These are phyloP conservation scores for Heliopora coerulea DNA, from an alignment of 92 coral and sea anemone species.

Conservation along the genomic window DNA sequence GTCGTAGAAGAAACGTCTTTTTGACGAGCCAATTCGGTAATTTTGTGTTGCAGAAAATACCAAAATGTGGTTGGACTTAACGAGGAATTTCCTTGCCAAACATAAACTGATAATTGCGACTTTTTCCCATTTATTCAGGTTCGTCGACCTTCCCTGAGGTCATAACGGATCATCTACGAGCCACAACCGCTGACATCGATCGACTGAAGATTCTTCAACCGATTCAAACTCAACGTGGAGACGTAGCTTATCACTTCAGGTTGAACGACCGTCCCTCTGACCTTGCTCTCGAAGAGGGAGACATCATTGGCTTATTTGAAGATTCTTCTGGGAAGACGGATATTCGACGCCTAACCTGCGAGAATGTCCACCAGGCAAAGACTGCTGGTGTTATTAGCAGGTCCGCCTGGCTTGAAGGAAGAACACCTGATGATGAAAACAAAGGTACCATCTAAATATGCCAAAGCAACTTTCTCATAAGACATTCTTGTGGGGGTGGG, in stretches of 20 bases:
- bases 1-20: too few species aligned
- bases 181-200: slow-evolving; percentile 76
- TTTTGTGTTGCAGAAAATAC: too few species aligned
- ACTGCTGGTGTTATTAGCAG: slow-evolving; percentile 95
- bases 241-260: slow-evolving; percentile 90
- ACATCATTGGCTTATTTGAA: slow-evolving; percentile 86
- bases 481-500: too few species aligned
- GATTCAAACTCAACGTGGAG: slow-evolving; percentile 83
- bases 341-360: slow-evolving; percentile 72
- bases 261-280: slow-evolving; percentile 56
- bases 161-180: slow-evolving; percentile 80
- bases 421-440: slow-evolving; percentile 52
- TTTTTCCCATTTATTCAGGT: too few species aligned
- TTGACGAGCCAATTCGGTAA: too few species aligned
- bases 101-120: too few species aligned
- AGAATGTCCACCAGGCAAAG: slow-evolving; percentile 67
- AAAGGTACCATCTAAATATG: too few species aligned
- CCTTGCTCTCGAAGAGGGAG: slow-evolving; percentile 86
- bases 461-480: too few species aligned
- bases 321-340: slow-evolving; percentile 62
- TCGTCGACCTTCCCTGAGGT: slow-evolving; percentile 44
- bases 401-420: slow-evolving; percentile 97
- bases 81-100: too few species aligned
- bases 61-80: too few species aligned
- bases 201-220: slow-evolving; percentile 80